Conservation (phyloP, 64 coral and sea anemone genomes). For the Cladopsammia gracilis region DNA sequence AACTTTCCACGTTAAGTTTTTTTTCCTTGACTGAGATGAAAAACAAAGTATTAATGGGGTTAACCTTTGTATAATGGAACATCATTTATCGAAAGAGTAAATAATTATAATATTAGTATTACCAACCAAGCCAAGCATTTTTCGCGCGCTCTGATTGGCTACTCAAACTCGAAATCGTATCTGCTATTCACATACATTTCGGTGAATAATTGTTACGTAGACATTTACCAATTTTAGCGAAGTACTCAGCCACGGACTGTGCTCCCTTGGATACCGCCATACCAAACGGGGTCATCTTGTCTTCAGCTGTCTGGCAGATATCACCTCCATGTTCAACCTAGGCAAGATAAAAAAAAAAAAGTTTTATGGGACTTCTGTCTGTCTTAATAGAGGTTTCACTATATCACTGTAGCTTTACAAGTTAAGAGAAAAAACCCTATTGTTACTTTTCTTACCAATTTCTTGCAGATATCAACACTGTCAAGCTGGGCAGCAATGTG, state of each 20-base stretch:
- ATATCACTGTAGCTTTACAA: background rate
- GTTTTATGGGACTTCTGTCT: too few species aligned
- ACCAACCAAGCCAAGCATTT: too few species aligned
- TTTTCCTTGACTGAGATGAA: slow-evolving; percentile 46
- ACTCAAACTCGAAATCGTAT: too few species aligned
- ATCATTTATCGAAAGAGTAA: background rate
- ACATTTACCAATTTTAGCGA: slow-evolving; percentile 60
- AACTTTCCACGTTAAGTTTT: slow-evolving; percentile 40
- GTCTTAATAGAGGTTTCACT: too few species aligned
- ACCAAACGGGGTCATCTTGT: slow-evolving; percentile 84
- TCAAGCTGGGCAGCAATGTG: slow-evolving; percentile 90
- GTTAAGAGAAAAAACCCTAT: background rate
- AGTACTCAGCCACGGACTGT: slow-evolving; percentile 74
- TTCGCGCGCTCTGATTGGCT: too few species aligned
- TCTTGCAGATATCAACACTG: slow-evolving; percentile 71
- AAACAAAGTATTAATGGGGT: background rate
- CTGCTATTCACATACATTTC: too few species aligned
- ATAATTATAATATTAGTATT: too few species aligned
- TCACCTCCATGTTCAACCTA: slow-evolving; percentile 62
- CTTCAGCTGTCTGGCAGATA: slow-evolving; percentile 64
- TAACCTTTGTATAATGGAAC: background rate
- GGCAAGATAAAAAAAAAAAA: too few species aligned
- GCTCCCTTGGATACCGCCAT: slow-evolving; percentile 86
- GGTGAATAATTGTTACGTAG: too few species aligned
- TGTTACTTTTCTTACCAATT: slow-evolving; percentile 61